Conservation (phyloP, 1,140 invertebrate genomes). For the Hypothenemus hampei region DNA sequence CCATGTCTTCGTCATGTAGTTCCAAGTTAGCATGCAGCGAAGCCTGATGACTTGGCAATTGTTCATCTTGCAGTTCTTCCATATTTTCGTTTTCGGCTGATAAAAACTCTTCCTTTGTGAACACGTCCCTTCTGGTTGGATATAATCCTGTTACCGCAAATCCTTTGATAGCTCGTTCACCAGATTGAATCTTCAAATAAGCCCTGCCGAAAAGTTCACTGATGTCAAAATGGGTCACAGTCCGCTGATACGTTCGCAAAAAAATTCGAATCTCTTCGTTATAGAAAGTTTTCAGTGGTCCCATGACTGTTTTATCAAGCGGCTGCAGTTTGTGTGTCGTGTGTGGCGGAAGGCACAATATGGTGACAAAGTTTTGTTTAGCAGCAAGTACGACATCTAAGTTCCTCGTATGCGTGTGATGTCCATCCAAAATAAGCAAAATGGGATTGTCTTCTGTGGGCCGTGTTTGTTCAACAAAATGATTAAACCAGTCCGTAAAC, state of each 20-base stretch:
- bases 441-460: conserved; percentile 30
- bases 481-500: conserved; percentile 35
- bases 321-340: conserved; percentile 43
- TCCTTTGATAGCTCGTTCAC: conserved; percentile 28
- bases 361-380: conserved; percentile 33
- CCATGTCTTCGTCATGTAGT: too few relatives aligned
- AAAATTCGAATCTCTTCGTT: conserved; percentile 25
- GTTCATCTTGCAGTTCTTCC: too few relatives aligned
- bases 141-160: conserved; percentile 27
- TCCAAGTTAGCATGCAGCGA: too few relatives aligned
- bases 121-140: conserved; percentile 16
- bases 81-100: too few relatives aligned
- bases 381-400: conserved; percentile 34
- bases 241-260: conserved; percentile 12
- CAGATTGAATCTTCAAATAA: conserved; percentile 19
- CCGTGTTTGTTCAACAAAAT: conserved; percentile 28
- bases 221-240: conserved; percentile 16
- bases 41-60: too few relatives aligned
- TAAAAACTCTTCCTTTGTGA: conserved; percentile 25
- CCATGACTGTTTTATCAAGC: too few relatives aligned
- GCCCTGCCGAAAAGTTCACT: conserved; percentile 18
- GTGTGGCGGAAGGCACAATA: conserved; percentile 41
- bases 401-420: conserved; percentile 33
- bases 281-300: conserved; percentile 37
- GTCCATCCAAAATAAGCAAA: conserved; percentile 36